Percentiles rank a stretch among this genome's conserved stretches.
phyloP scores from a whole-genome alignment of 1,140 invertebrate genomes.

The Bombus waltoni region DNA sequence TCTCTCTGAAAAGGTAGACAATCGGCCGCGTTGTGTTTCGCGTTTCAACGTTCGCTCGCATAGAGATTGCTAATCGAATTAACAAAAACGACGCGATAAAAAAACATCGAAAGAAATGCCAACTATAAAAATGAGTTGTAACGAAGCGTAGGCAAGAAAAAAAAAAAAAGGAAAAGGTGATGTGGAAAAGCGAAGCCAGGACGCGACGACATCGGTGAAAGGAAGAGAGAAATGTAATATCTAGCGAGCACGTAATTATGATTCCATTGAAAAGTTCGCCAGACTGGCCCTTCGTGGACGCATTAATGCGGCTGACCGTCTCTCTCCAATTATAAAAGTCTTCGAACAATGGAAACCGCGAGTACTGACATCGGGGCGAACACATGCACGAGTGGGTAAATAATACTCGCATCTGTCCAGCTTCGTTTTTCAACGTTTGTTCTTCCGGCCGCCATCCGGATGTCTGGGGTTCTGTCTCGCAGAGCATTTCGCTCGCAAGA shows the following conservation, averaged over 20 bases:
- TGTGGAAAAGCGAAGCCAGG: not conserved
- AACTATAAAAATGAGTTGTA: constrained; percentile 55
- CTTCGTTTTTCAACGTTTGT: constrained; percentile 64
- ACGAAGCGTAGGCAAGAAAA: constrained; percentile 30
- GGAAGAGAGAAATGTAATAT: constrained; percentile 55
- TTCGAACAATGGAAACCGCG: constrained; percentile 71
- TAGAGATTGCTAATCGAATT: constrained; percentile 24
- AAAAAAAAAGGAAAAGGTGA: constrained; percentile 31
- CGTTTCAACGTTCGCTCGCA: constrained; percentile 2
- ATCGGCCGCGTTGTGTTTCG: not conserved
- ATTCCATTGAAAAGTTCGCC: constrained; percentile 74
- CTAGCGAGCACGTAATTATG: constrained; percentile 71
- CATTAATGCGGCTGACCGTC: constrained; percentile 69
- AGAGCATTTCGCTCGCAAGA: constrained; percentile 35
- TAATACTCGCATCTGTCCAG: constrained; percentile 69
- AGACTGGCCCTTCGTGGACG: constrained; percentile 58
- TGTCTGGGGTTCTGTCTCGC: constrained; percentile 56
- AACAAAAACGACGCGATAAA: constrained; percentile 32
- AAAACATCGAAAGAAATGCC: constrained; percentile 40
- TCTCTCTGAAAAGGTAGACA: not conserved
- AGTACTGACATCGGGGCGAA: constrained; percentile 61
- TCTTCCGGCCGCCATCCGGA: constrained; percentile 65
- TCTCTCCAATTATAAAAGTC: constrained; percentile 75
- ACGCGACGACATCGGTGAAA: not conserved
- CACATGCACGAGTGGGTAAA: constrained; percentile 61